Evolutionary conservation across 2,797 vertebrate species (phyloP).

Genomic region (Alauda arvensis): DNA sequence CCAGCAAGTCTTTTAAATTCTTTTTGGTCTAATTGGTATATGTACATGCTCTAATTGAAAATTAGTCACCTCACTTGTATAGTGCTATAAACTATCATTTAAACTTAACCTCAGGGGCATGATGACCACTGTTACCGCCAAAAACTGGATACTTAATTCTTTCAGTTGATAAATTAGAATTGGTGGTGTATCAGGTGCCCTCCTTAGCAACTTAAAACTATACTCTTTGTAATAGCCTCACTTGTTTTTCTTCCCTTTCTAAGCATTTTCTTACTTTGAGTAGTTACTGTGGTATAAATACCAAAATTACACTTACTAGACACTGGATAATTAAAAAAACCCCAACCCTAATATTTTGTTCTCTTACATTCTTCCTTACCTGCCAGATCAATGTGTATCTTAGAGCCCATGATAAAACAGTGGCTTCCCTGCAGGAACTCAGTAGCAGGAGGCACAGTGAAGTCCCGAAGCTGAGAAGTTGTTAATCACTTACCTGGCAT

Average conservation of each 20-base stretch:
- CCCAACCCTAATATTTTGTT: neutral
- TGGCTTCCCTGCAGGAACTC: neutral
- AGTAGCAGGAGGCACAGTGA: neutral
- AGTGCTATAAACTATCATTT: neutral
- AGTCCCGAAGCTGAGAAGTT: neutral
- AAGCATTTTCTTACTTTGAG: neutral
- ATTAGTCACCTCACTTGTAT: neutral
- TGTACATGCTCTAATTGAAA: neutral
- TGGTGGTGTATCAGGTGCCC: neutral
- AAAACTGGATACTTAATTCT: neutral
- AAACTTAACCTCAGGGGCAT: neutral
- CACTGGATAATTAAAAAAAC: neutral
- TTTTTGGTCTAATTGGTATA: neutral
- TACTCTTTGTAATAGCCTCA: neutral
- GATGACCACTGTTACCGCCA: neutral
- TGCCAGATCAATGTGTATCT: neutral
- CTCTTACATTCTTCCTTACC: neutral
- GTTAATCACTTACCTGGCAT: constrained; percentile 84
- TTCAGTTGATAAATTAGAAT: neutral
- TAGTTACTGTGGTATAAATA: neutral
- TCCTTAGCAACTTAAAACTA: neutral
- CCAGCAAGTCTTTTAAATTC: neutral
- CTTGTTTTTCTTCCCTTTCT: neutral
- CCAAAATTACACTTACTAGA: neutral
- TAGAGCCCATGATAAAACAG: neutral